Percentiles rank a stretch among this genome's conserved stretches.
These are phyloP conservation scores for Zosterops hypoxanthus DNA, from an alignment of 2,113 vertebrate genomes.

Conservation along the genomic window DNA sequence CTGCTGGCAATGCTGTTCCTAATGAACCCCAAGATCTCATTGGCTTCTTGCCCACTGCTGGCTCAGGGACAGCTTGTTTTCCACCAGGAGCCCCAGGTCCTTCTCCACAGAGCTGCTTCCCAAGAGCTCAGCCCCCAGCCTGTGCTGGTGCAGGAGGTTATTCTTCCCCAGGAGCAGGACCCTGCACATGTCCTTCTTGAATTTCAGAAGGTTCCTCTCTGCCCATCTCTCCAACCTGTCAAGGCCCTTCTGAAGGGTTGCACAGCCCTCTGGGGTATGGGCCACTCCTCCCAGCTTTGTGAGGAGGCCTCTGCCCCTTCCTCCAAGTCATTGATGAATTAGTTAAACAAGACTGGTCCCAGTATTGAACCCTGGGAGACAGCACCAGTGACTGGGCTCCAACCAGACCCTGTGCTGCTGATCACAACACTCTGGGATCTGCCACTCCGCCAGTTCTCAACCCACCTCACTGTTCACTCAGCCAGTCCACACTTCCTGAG, in stretches of 20 bases:
- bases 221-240: not conserved
- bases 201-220: not conserved
- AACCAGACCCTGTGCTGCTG: not conserved
- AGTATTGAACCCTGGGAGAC: not conserved
- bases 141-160: not conserved
- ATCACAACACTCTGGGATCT: not conserved
- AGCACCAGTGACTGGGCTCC: too few relatives aligned
- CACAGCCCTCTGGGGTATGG: not conserved
- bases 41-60: not conserved
- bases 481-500: not conserved
- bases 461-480: not conserved
- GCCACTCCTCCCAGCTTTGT: not conserved
- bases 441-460: not conserved
- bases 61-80: not conserved
- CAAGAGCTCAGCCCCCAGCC: not conserved
- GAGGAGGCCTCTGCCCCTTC: not conserved
- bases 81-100: not conserved
- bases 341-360: not conserved
- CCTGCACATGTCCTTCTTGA: not conserved
- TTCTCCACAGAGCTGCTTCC: not conserved
- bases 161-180: not conserved
- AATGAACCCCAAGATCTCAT: fast-evolving
- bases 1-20: not conserved
- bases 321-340: fast-evolving
- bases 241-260: not conserved